Conservation (phyloP, 2,113 vertebrate species). For the Argyrosomus japonicus region DNA sequence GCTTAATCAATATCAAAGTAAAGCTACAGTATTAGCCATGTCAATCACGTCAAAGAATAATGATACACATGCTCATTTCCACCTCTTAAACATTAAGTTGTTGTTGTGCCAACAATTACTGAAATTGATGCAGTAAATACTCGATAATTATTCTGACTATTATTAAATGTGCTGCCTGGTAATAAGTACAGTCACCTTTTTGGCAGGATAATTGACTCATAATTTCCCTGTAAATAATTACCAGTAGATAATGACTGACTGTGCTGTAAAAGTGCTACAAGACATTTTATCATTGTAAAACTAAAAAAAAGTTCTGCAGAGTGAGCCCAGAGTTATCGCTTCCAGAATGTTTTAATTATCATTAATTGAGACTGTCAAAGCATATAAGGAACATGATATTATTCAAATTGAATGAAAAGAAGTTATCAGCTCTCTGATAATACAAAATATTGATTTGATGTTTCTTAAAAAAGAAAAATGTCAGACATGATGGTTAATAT, state of each 20-base stretch:
- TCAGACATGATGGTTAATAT: not conserved
- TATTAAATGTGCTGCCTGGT: not conserved
- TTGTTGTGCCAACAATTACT: not conserved
- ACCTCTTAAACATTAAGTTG: not conserved
- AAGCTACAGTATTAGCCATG: not conserved
- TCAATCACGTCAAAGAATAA: not conserved
- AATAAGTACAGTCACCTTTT: conserved; percentile 14
- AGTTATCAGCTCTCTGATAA: conserved; percentile 42
- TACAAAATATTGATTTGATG: not conserved
- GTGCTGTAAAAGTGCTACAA: not conserved
- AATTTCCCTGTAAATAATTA: conserved; percentile 24
- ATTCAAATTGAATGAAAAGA: conserved; percentile 47
- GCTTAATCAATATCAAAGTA: not conserved
- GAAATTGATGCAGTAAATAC: not conserved
- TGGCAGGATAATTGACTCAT: not conserved
- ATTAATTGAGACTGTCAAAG: conserved; percentile 39
- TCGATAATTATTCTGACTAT: conserved; percentile 7
- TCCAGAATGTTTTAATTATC: conserved; percentile 42
- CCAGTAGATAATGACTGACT: conserved; percentile 6
- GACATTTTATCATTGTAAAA: conserved; percentile 11
- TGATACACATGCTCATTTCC: not conserved
- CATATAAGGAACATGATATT: conserved; percentile 24
- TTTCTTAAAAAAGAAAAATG: conserved; percentile 2
- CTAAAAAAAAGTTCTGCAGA: conserved; percentile 27
- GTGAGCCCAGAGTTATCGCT: conserved; percentile 14